A percentile compares a stretch with the other conserved stretches of the same genome.
Evolutionary conservation across 2,888 invertebrate genomes (phyloP).

Genomic region (Xylocampa areola): DNA sequence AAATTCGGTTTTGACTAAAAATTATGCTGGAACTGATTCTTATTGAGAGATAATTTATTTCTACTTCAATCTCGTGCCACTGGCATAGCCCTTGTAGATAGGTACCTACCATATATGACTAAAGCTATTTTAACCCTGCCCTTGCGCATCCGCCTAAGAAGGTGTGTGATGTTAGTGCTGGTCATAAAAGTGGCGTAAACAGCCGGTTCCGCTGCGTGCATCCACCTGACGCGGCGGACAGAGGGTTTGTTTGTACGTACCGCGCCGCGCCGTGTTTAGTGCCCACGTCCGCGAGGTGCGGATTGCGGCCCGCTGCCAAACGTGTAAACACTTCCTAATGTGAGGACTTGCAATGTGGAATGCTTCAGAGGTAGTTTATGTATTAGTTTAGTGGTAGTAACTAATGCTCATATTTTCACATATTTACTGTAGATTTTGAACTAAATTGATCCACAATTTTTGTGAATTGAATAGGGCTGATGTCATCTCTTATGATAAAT

Average conservation of each 20-base stretch:
- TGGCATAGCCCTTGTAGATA: too few relatives aligned
- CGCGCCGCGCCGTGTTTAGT: constrained; percentile 24
- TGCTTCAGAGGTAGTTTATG: constrained; percentile 7
- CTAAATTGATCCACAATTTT: too few relatives aligned
- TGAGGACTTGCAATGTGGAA: constrained; percentile 30
- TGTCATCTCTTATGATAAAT: too few relatives aligned
- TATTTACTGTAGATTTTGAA: too few relatives aligned
- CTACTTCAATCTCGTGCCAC: too few relatives aligned
- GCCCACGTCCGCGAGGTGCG: constrained; percentile 45
- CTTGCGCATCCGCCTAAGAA: constrained; percentile 57
- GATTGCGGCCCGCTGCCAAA: constrained; percentile 16
- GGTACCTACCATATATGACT: constrained; percentile 38
- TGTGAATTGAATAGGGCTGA: too few relatives aligned
- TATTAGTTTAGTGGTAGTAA: constrained; percentile 4
- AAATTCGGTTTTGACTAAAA: too few relatives aligned
- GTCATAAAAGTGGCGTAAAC: constrained; percentile 78
- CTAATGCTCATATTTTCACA: neutral
- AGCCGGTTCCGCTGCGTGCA: constrained; percentile 81
- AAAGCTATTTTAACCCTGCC: constrained; percentile 54
- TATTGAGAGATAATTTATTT: too few relatives aligned
- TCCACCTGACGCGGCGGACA: constrained; percentile 82
- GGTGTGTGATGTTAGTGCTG: constrained; percentile 65
- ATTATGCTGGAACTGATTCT: too few relatives aligned
- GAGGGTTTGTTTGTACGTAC: constrained; percentile 54
- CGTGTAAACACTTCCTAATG: constrained; percentile 42